Conservation (phyloP, 2,888 invertebrate species). For the Eupithecia abbreviata region DNA sequence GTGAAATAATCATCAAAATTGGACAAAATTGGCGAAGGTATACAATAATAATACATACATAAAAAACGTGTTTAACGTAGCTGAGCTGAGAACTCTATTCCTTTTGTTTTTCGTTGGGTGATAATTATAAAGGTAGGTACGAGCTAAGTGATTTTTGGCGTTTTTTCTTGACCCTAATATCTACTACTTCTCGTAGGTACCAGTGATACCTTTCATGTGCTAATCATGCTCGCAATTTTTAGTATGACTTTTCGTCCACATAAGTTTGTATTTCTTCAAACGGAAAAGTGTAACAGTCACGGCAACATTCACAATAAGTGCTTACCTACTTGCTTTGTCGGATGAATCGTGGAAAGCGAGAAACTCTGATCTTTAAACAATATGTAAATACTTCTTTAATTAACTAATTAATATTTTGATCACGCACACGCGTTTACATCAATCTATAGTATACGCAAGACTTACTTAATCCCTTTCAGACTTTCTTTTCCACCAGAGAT, state of each 20-base stretch:
- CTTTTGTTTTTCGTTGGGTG: no score
- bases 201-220: not conserved
- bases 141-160: no score
- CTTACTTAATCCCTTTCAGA: not conserved
- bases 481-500: not conserved
- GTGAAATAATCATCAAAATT: not conserved
- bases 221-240: not conserved
- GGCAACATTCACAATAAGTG: slow-evolving; percentile 24
- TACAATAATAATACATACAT: not conserved
- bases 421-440: not conserved
- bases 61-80: not conserved
- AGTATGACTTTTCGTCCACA: not conserved
- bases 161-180: not conserved
- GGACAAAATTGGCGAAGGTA: not conserved
- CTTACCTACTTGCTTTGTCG: slow-evolving; percentile 7
- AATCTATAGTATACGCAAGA: not conserved
- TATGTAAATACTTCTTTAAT: slow-evolving; percentile 20
- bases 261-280: not conserved
- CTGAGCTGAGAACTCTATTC: not conserved
- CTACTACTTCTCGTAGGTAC: not conserved
- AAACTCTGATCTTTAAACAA: slow-evolving; percentile 22
- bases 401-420: slow-evolving; percentile 22
- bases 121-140: no score
- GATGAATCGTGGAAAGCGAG: slow-evolving; percentile 28
- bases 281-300: slow-evolving; percentile 16